phyloP scores from a whole-genome alignment of 1,140 invertebrate genomes.

The Aphaenogaster floridana region DNA sequence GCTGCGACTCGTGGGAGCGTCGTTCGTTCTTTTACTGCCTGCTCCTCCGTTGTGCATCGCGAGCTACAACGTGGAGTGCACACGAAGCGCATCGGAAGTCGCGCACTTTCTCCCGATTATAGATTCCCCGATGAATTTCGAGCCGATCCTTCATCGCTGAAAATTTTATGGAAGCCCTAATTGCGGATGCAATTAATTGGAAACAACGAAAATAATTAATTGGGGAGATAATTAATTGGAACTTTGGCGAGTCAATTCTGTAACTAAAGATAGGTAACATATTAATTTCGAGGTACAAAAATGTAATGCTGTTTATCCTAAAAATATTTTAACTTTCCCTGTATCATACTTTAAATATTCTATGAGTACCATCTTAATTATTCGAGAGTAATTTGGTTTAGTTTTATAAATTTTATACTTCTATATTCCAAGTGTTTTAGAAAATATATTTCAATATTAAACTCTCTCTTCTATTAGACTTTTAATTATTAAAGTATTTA shows the following conservation, averaged over 20 bases:
- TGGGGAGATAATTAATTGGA: not conserved
- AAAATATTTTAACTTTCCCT: not conserved
- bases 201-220: slow-evolving; percentile 15
- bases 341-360: not conserved
- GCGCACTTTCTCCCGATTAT: slow-evolving; percentile 44
- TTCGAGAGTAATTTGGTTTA: not conserved
- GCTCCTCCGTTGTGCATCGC: not conserved
- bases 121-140: slow-evolving; percentile 27
- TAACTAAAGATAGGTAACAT: not conserved
- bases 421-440: not conserved
- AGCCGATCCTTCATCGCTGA: not conserved
- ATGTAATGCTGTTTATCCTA: not conserved
- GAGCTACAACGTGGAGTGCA: not conserved
- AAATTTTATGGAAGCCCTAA: not conserved
- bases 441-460: not conserved
- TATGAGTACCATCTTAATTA: not conserved
- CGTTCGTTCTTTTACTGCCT: slow-evolving; percentile 10
- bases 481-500: not conserved
- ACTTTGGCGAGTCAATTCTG: not conserved
- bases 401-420: not conserved
- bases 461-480: not conserved
- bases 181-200: slow-evolving; percentile 6
- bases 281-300: not conserved
- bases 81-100: slow-evolving; percentile 29
- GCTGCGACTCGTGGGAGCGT: slow-evolving; percentile 42